A percentile compares a stretch with the other conserved stretches of the same genome.
These are phyloP conservation scores for Microcebus jonahi DNA, from an alignment of 2,113 vertebrate genomes.

Conservation along the genomic window DNA sequence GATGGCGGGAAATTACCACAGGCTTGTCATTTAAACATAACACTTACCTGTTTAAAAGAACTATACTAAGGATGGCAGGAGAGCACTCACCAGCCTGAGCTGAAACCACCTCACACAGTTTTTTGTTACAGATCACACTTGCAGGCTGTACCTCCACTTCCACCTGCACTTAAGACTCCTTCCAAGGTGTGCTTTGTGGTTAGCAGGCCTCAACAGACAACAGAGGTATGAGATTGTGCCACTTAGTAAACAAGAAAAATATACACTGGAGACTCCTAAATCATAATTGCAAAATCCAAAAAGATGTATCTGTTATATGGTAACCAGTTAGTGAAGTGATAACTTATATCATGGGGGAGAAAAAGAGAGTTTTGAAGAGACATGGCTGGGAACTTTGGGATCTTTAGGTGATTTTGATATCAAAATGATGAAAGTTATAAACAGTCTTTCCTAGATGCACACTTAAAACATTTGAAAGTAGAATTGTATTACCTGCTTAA, in stretches of 20 bases:
- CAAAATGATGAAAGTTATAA: neutral
- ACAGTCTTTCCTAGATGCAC: neutral
- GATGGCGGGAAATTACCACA: neutral
- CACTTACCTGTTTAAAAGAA: neutral
- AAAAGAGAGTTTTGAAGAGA: neutral
- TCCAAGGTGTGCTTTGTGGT: neutral
- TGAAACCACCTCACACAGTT: neutral
- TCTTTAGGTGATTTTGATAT: neutral
- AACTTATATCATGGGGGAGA: neutral
- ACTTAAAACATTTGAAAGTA: neutral
- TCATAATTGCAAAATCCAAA: neutral
- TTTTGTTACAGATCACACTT: neutral
- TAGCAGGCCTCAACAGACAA: neutral
- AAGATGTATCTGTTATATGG: neutral
- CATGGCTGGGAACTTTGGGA: neutral
- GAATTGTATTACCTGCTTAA: neutral
- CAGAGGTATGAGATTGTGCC: neutral
- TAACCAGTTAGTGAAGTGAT: neutral
- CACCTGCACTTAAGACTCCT: neutral
- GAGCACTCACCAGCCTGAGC: rapidly evolving
- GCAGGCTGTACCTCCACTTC: neutral
- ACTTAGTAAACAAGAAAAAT: neutral
- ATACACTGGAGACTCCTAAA: neutral
- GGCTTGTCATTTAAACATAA: neutral
- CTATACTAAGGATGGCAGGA: neutral